phyloP scores from a whole-genome alignment of 2,888 invertebrate genomes.

The Fragum sueziense region DNA sequence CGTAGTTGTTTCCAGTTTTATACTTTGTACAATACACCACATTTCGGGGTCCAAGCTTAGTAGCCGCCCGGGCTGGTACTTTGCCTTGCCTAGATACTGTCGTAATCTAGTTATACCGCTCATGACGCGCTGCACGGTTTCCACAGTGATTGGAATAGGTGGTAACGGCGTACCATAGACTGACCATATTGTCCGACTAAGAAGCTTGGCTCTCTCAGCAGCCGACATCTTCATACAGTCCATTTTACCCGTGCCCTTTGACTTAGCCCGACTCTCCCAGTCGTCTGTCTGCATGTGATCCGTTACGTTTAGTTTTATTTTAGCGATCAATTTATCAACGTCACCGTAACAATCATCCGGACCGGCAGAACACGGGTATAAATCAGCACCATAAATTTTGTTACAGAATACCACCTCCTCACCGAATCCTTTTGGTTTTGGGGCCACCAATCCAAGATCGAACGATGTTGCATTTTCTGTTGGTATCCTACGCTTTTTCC shows the following conservation, averaged over 20 bases:
- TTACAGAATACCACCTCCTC: slow-evolving; percentile 34
- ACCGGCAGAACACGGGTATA: slow-evolving; percentile 17
- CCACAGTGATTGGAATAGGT: slow-evolving; percentile 32
- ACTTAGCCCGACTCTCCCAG: neutral
- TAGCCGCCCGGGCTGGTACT: slow-evolving; percentile 37
- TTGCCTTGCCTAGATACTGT: slow-evolving; percentile 31
- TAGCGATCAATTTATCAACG: slow-evolving; percentile 15
- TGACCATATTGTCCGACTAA: slow-evolving; percentile 45
- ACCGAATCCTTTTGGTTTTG: slow-evolving; percentile 22
- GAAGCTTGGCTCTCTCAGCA: slow-evolving; percentile 22
- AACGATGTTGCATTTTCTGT: neutral
- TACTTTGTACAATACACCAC: slow-evolving; percentile 50
- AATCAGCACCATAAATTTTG: slow-evolving; percentile 33
- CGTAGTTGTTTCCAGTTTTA: neutral
- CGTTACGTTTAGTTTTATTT: slow-evolving; percentile 5
- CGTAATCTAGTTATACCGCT: slow-evolving; percentile 15
- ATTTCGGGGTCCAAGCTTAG: slow-evolving; percentile 43
- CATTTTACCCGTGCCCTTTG: slow-evolving; percentile 23
- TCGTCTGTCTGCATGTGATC: neutral
- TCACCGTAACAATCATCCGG: slow-evolving; percentile 12
- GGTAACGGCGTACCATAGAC: slow-evolving; percentile 45
- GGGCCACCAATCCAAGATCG: neutral
- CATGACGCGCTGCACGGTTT: slow-evolving; percentile 25
- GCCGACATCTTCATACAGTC: slow-evolving; percentile 26
- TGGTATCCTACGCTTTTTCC: slow-evolving; percentile 10